A percentile compares a stretch with the other conserved stretches of the same genome.
phyloP scores from a whole-genome alignment of 2,113 vertebrate species.

The Ptyas mucosa region DNA sequence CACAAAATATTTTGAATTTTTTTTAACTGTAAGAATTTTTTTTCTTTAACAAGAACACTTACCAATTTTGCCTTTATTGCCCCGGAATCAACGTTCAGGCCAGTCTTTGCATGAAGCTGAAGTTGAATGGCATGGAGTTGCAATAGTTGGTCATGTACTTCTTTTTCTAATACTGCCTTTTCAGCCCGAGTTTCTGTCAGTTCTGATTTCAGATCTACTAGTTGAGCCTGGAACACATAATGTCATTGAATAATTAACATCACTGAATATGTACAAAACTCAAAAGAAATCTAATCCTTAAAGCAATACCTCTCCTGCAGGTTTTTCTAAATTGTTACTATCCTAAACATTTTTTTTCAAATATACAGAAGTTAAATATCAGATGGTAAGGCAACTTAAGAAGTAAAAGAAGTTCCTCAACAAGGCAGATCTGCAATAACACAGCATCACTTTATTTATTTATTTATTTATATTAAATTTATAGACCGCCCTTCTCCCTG shows the following conservation, averaged over 20 bases:
- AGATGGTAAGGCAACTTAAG: background rate
- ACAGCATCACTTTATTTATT: background rate
- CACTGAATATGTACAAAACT: background rate
- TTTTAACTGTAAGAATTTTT: background rate
- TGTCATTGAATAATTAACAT: background rate
- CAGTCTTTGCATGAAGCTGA: conserved; percentile 89
- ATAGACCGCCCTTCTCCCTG: too few relatives aligned
- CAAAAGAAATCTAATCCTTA: background rate
- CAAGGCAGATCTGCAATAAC: background rate
- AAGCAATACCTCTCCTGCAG: too few relatives aligned
- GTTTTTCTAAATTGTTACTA: background rate
- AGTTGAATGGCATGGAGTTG: conserved; percentile 90
- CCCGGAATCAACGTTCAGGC: conserved; percentile 85
- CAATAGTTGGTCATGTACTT: conserved; percentile 91
- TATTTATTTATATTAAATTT: too few relatives aligned
- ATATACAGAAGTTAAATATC: background rate
- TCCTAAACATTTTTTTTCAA: background rate
- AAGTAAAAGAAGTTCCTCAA: background rate
- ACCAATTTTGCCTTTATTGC: conserved; percentile 93
- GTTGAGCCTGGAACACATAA: conserved; percentile 81
- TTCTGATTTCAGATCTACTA: conserved; percentile 94
- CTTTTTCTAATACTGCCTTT: conserved; percentile 83
- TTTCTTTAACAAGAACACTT: conserved; percentile 49
- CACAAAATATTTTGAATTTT: background rate
- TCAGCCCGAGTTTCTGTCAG: conserved; percentile 90